These are phyloP conservation scores for Epirrhoe alternata DNA, from an alignment of 2,888 invertebrate species.

Conservation along the genomic window DNA sequence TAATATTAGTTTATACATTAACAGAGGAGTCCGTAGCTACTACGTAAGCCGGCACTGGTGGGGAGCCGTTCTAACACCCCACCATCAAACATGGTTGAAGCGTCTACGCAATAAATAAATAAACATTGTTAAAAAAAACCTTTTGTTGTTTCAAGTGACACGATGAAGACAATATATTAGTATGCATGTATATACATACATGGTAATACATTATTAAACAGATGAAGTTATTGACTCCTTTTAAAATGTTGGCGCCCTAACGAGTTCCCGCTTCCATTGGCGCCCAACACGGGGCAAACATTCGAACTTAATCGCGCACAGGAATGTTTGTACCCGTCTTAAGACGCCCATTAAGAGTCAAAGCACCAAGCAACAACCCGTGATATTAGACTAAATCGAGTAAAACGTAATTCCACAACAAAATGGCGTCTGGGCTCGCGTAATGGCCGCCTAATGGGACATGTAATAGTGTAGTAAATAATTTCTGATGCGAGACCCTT, in stretches of 20 bases:
- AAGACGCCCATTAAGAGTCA: constrained; percentile 54
- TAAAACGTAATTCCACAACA: constrained; percentile 64
- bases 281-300: constrained; percentile 51
- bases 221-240: constrained; percentile 11
- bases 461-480: constrained; percentile 68
- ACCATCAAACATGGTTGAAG: no score
- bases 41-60: no score
- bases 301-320: constrained; percentile 41
- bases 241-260: constrained; percentile 33
- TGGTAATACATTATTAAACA: no score
- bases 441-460: constrained; percentile 66
- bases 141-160: background rate
- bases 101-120: no score
- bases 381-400: constrained; percentile 66
- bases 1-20: background rate
- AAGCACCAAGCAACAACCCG: constrained; percentile 56
- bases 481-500: constrained; percentile 46
- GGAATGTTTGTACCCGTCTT: constrained; percentile 47
- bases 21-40: no score
- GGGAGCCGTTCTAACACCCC: no score
- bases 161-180: no score
- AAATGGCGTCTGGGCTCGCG: constrained; percentile 59
- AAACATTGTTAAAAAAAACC: background rate
- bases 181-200: no score
- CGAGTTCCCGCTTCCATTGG: constrained; percentile 40